Evolutionary conservation across 2,797 vertebrate genomes (phyloP), one percentile per base, ranked within the genome.

Genomic region (Limnodromus scolopaceus): DNA sequence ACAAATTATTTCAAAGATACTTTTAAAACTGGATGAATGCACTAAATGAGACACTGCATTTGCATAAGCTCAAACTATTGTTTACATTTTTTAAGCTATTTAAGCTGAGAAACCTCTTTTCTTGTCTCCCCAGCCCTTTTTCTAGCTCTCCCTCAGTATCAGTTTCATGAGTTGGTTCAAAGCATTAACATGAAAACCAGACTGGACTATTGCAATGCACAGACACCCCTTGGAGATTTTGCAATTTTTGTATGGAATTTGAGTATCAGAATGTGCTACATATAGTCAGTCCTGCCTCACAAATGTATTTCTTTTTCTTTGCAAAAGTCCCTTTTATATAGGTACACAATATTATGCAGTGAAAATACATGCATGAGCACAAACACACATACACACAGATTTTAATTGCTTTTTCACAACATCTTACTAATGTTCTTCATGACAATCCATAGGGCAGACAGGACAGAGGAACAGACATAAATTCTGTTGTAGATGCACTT

Each of bases 111-210:
- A 89, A 38, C 2, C 46, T 91, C 82, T 78, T 69, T 82, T 81
- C 54, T 63, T 23, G 1, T 57, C 76, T 92, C 30, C 39, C 34
- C 72, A 58, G 34, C 17, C 14, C 22, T 90, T 87, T 81, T 55
- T 38, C 65, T 32, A 66, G 41, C 58, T 82, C 13, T 55, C 43
- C 46, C 27, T 46, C 11, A 3, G 14, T 90, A 90, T 77, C 39
- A 70, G 48, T 70, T 95, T 84, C 77, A 63, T 58, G 53, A 90
- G 36, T 45, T 72, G 49, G 45, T 87, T 92, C 76, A 88, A 90
- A 94, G 43, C n/a, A 84, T 86, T 94, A 79, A 79, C 16, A 45
- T 46, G 63, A 84, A 95, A 95, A 84, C 34, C 55, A 76, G 77
- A 84, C 39, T 87, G 87, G 77, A 70, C 80, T 90, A 32, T n/a